These are phyloP conservation scores for Phaethornis superciliosus DNA, from an alignment of 2,113 vertebrate species.

Conservation along the genomic window DNA sequence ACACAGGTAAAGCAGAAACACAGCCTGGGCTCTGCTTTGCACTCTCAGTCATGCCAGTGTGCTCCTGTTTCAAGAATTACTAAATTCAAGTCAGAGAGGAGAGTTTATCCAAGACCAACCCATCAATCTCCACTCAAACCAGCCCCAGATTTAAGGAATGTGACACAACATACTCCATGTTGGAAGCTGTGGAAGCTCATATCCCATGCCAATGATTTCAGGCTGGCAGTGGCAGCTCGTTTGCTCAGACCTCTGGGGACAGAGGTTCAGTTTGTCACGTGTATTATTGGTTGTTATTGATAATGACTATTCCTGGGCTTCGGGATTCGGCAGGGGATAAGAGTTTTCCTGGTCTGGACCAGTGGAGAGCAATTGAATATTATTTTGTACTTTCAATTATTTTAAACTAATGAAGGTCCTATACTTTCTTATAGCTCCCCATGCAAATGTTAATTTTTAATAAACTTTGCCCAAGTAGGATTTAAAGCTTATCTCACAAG, in stretches of 20 bases:
- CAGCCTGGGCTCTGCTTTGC: background rate
- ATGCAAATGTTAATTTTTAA: constrained; percentile 77
- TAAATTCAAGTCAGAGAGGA: background rate
- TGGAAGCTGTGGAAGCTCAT: background rate
- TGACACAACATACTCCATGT: background rate
- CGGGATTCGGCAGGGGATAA: background rate
- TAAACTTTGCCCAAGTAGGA: constrained; percentile 73
- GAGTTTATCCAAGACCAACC: background rate
- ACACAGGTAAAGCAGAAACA: background rate
- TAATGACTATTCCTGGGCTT: background rate
- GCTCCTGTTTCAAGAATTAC: background rate
- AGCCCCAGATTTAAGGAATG: background rate
- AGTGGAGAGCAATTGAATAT: constrained; percentile 7
- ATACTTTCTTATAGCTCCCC: constrained; percentile 33
- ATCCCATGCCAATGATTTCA: background rate
- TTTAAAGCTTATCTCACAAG: constrained; percentile 76
- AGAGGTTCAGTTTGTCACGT: background rate
- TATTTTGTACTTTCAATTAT: constrained; percentile 16
- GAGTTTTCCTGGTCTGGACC: background rate
- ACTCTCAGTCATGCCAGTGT: background rate
- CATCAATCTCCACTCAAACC: background rate
- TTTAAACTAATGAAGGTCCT: constrained; percentile 59
- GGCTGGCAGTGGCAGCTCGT: background rate
- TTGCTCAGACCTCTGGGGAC: background rate
- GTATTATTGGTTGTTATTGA: background rate